phyloP scores from a whole-genome alignment of 2,888 invertebrate species.

The Seira sanloemensis region DNA sequence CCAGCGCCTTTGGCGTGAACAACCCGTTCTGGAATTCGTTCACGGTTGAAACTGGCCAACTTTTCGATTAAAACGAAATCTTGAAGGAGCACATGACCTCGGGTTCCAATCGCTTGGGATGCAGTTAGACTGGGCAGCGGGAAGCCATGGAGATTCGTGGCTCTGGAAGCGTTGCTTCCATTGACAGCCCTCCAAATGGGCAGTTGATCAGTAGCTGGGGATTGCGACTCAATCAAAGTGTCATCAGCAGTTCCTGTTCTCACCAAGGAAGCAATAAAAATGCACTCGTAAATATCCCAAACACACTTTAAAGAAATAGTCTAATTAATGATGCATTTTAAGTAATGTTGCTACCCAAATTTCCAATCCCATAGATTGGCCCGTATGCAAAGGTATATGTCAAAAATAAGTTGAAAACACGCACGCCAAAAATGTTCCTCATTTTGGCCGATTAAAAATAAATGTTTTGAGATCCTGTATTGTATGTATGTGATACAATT shows the following conservation, averaged over 20 bases:
- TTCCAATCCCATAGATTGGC: neutral
- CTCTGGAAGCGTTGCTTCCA: conserved; percentile 15
- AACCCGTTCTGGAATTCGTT: conserved; percentile 96
- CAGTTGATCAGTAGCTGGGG: conserved; percentile 21
- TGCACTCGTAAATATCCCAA: neutral
- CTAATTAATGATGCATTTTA: neutral
- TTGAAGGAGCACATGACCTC: conserved; percentile 90
- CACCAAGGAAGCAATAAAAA: no score
- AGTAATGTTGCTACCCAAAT: neutral
- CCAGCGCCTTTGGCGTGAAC: conserved; percentile 97
- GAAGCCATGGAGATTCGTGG: conserved; percentile 25
- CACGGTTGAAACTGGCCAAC: conserved; percentile 89
- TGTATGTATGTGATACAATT: no score
- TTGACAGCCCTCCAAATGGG: neutral
- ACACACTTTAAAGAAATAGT: neutral
- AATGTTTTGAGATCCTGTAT: no score
- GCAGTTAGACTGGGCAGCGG: conserved; percentile 39
- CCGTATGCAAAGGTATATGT: neutral
- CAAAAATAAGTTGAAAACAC: neutral
- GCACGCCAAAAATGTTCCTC: neutral
- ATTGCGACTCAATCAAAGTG: no score
- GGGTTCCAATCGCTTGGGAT: conserved; percentile 81
- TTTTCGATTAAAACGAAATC: conserved; percentile 89
- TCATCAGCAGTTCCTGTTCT: no score
- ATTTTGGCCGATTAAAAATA: no score